A percentile compares a stretch with the other conserved stretches of the same genome.
phyloP scores from a whole-genome alignment of 2,888 invertebrate species.

The Automeris io region DNA sequence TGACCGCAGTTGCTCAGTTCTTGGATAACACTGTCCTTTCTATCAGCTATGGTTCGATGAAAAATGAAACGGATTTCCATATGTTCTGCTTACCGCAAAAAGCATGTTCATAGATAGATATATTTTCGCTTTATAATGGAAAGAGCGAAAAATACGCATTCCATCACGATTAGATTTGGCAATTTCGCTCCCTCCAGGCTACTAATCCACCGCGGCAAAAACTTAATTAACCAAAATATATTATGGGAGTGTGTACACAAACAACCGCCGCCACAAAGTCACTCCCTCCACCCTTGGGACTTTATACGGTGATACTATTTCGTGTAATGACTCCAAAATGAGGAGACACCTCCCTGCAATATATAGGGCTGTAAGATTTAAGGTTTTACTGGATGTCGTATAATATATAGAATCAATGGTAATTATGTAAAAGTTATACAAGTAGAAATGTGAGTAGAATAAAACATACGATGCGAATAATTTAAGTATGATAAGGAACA shows the following conservation, averaged over 20 bases:
- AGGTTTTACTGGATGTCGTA: constrained; percentile 28
- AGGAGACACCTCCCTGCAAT: constrained; percentile 64
- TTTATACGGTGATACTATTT: constrained; percentile 72
- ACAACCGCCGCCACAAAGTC: constrained; percentile 52
- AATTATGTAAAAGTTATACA: no score
- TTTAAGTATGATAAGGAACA: no score
- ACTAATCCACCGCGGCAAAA: constrained; percentile 65
- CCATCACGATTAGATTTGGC: constrained; percentile 2
- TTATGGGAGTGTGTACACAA: constrained; percentile 65
- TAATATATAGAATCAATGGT: constrained; percentile 1
- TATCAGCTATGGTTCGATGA: no score
- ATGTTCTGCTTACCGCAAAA: no score
- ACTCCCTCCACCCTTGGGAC: constrained; percentile 62
- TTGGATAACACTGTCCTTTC: no score
- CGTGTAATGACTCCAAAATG: constrained; percentile 77
- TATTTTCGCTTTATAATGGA: background rate
- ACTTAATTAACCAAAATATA: constrained; percentile 75
- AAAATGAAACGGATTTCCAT: no score
- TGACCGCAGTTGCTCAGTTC: no score
- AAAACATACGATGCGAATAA: no score
- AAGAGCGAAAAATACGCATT: constrained; percentile 1
- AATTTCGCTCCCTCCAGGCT: constrained; percentile 25
- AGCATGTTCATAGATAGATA: no score
- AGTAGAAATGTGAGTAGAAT: no score
- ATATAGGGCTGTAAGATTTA: constrained; percentile 32